These are phyloP conservation scores for Podarcis siculus DNA, from an alignment of 2,797 vertebrate species.

Conservation along the genomic window DNA sequence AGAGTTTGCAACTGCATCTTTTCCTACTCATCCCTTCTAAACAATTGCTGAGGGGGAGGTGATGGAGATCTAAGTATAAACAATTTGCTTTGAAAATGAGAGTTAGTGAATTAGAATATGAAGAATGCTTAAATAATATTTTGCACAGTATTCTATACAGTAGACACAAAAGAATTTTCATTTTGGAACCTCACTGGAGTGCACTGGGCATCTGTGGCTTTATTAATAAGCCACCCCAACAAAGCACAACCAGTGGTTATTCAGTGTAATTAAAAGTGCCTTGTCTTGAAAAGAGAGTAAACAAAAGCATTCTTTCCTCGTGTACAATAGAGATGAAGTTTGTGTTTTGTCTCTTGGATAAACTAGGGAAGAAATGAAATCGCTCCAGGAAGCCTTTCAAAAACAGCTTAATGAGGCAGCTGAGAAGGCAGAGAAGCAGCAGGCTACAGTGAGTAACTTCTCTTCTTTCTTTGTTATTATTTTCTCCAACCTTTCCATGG, in stretches of 20 bases:
- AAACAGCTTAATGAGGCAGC: constrained; percentile 96
- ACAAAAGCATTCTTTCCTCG: constrained; percentile 42
- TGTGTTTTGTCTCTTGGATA: constrained; percentile 72
- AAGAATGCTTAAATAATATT: constrained; percentile 42
- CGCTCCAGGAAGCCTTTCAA: constrained; percentile 94
- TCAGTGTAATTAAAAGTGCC: constrained; percentile 43
- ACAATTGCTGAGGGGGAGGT: neutral
- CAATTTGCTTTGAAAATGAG: neutral
- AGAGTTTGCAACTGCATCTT: neutral
- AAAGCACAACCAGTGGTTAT: constrained; percentile 4
- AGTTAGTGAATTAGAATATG: constrained; percentile 11
- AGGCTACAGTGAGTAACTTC: constrained; percentile 89
- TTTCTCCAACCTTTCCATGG: constrained; percentile 1
- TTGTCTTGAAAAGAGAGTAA: constrained; percentile 32
- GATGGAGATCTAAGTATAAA: neutral
- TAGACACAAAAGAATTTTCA: constrained; percentile 41
- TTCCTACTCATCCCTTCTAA: neutral
- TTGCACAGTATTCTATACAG: constrained; percentile 42
- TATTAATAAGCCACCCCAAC: constrained; percentile 28
- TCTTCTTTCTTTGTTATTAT: constrained; percentile 47
- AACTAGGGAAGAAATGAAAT: constrained; percentile 96
- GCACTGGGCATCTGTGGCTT: constrained; percentile 27
- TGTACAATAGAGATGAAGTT: constrained; percentile 49
- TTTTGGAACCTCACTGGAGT: neutral
- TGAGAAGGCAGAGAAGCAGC: constrained; percentile 94